A percentile compares a stretch with the other conserved stretches of the same genome.
Conservation (phyloP, 2,113 vertebrate species). For the Opisthocomus hoazin region DNA sequence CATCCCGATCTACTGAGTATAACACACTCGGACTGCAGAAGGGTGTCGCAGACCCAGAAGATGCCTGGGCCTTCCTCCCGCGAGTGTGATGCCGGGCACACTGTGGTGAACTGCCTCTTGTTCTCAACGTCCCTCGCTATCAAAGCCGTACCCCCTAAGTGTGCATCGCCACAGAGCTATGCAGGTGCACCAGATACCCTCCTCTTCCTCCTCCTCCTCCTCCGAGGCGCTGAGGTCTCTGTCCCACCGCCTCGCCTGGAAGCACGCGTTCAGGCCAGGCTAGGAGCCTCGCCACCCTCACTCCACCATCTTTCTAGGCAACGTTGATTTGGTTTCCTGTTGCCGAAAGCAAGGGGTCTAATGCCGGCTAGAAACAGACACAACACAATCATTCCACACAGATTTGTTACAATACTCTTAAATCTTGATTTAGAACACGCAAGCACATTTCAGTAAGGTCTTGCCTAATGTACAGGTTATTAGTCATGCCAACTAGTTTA, state of each 20-base stretch:
- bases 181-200: background rate
- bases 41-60: background rate
- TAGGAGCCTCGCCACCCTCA: background rate
- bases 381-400: background rate
- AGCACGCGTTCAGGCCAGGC: background rate
- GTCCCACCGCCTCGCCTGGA: background rate
- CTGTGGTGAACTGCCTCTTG: background rate
- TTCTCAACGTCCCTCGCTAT: background rate
- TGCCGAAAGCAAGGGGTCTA: background rate
- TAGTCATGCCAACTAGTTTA: slow-evolving; percentile 31
- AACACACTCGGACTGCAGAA: background rate
- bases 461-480: slow-evolving; percentile 9
- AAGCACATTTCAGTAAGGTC: background rate
- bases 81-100: background rate
- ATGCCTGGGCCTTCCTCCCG: background rate
- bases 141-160: background rate
- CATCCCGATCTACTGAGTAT: background rate
- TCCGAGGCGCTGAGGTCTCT: background rate
- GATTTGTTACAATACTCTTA: slow-evolving; percentile 30
- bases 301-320: background rate
- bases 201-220: background rate
- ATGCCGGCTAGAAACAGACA: slow-evolving; percentile 12
- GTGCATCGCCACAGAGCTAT: background rate
- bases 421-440: background rate
- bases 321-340: background rate